A percentile compares a stretch with the other conserved stretches of the same genome.
Evolutionary conservation across 2,888 invertebrate genomes (phyloP).

Genomic region (Lymantria monacha): DNA sequence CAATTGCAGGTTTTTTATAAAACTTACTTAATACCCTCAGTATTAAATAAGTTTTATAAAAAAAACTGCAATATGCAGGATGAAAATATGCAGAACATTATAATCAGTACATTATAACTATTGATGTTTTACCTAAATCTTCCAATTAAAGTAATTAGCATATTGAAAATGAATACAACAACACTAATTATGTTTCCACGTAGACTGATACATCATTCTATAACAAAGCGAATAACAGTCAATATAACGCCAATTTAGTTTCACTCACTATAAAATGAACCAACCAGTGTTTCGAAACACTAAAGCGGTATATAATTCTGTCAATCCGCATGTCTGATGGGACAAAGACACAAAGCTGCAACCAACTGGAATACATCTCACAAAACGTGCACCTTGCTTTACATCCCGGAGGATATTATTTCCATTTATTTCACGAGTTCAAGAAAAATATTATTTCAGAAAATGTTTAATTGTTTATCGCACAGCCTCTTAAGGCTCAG

Average conservation of each 20-base stretch:
- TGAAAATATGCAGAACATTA: too few relatives aligned
- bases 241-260: constrained; percentile 1
- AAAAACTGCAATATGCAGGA: too few relatives aligned
- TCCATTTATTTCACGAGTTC: constrained; percentile 34
- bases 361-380: constrained; percentile 26
- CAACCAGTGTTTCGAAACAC: not conserved
- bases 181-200: not conserved
- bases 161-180: too few relatives aligned
- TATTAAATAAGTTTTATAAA: too few relatives aligned
- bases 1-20: too few relatives aligned
- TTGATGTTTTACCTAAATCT: too few relatives aligned
- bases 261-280: not conserved
- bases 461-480: constrained; percentile 48
- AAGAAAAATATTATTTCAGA: constrained; percentile 38
- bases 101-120: too few relatives aligned
- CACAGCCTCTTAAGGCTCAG: constrained; percentile 35
- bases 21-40: too few relatives aligned
- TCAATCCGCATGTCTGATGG: constrained; percentile 15
- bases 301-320: constrained; percentile 18
- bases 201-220: not conserved
- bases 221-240: not conserved
- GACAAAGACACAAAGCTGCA: constrained; percentile 25
- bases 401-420: constrained; percentile 38
- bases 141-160: too few relatives aligned
- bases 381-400: constrained; percentile 41